Evolutionary conservation across 1,140 invertebrate genomes (phyloP), one percentile per base, ranked within the genome.

Genomic region (Ceratina japonica): DNA sequence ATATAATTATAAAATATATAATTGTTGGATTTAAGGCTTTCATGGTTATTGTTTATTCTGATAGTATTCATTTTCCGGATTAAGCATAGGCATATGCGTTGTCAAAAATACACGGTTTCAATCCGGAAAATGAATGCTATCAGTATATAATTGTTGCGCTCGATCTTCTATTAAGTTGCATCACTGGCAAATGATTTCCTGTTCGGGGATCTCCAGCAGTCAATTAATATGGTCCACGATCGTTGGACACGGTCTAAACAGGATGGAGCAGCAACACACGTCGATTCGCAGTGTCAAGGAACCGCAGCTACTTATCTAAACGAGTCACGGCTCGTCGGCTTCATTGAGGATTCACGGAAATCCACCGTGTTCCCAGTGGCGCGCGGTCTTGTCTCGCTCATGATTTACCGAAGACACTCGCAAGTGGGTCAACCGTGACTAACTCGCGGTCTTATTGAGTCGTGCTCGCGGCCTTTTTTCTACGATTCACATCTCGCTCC

Each of bases 261-360:
- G 61, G 61, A 58, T 71, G 70, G 24, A 56, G 68, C 18, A 56
- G 68, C 18, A 12, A 70, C 52, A 31, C 22, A 56, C 56, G 66
- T 79, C 79, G 82, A 78, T 84, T 70, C 54, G 52, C 71, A 72
- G 71, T 81, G 79, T 85, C 80, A 73, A 82, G 68, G 75, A 81
- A 74, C 71, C 70, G 66, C 66, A 22, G 24, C 65, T 78, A 44
- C 61, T 85, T 85, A 82, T 85, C 84, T 72, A 59, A 66, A 85
- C 66, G 56, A 85, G 75, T 85, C 84, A 79, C 84, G 83, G 64
- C 66, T 69, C 72, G 71, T 69, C 79, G 58, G 72, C 80, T 85
- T 85, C 83, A 85, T 82, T 84, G 54, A 74, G 71, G 75, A 85
- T 85, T 85, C 80, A 85, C 84, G 84, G 84, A 81, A 85, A 85